Conservation (phyloP, 30 jellyfish, hydroid and myxozoan genomes). For the Chironex yamaguchii region DNA sequence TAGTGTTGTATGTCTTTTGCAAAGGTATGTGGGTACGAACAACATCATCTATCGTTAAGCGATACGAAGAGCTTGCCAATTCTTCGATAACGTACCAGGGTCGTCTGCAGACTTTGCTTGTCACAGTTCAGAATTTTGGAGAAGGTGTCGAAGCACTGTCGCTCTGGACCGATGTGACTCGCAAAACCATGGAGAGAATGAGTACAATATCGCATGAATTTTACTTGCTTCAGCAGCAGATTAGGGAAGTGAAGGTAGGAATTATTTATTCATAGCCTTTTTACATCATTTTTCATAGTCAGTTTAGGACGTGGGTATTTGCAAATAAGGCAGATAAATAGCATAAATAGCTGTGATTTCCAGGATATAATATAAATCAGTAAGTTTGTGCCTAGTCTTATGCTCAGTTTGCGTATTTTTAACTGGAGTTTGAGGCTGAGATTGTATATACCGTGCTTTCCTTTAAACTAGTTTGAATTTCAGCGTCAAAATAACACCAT, state of each 20-base stretch:
- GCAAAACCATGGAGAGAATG: constrained; percentile 78
- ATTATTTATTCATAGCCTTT: too few species aligned
- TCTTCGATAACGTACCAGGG: constrained; percentile 72
- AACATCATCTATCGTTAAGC: constrained; percentile 80
- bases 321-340: too few species aligned
- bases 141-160: constrained; percentile 91
- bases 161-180: constrained; percentile 83
- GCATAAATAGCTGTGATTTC: too few species aligned
- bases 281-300: background rate
- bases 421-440: too few species aligned
- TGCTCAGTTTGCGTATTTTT: too few species aligned
- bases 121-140: constrained; percentile 89
- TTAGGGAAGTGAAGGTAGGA: constrained; percentile 89
- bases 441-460: too few species aligned
- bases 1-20: too few species aligned
- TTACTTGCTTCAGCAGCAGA: constrained; percentile 82
- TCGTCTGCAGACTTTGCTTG: constrained; percentile 80
- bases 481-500: too few species aligned
- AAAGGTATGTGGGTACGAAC: constrained; percentile 97
- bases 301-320: too few species aligned
- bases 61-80: constrained; percentile 84
- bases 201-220: constrained; percentile 79
- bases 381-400: too few species aligned
- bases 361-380: too few species aligned
- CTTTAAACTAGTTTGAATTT: too few species aligned